Conservation (phyloP, 2,113 vertebrate genomes). For the Pachypanchax playfairii region DNA sequence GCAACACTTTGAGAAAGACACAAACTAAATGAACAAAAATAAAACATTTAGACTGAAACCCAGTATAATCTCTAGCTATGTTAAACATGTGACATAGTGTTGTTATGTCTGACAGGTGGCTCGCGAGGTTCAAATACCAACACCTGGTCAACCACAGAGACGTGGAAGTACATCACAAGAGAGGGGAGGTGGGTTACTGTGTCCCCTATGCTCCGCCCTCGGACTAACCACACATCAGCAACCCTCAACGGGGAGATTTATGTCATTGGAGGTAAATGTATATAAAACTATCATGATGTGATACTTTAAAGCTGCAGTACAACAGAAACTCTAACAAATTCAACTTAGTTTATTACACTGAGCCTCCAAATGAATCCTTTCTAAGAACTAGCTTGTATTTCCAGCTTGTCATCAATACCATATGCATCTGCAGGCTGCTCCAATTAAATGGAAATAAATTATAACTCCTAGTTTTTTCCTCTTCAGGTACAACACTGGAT, state of each 20-base stretch:
- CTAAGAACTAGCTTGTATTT: too few species aligned
- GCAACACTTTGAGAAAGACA: background rate
- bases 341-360: too few species aligned
- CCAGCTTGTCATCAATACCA: too few species aligned
- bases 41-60: background rate
- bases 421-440: too few species aligned
- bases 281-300: slow-evolving; percentile 31
- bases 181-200: slow-evolving; percentile 87
- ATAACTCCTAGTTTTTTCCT: slow-evolving; percentile 2
- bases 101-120: slow-evolving; percentile 80
- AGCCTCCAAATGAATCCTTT: too few species aligned
- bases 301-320: slow-evolving; percentile 28
- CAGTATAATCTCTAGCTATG: background rate
- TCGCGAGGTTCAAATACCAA: slow-evolving; percentile 90
- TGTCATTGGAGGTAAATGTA: slow-evolving; percentile 88
- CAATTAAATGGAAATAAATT: background rate
- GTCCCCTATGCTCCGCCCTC: slow-evolving; percentile 89
- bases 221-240: slow-evolving; percentile 91
- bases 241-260: slow-evolving; percentile 94
- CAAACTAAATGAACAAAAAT: background rate
- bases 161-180: slow-evolving; percentile 90
- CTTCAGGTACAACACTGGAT: slow-evolving; percentile 84
- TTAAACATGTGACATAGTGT: slow-evolving; percentile 23
- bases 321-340: slow-evolving; percentile 1
- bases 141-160: slow-evolving; percentile 94